A percentile compares a stretch with the other conserved stretches of the same genome.
Conservation (phyloP, 2,888 invertebrate species). For the Plemyria rubiginata region DNA sequence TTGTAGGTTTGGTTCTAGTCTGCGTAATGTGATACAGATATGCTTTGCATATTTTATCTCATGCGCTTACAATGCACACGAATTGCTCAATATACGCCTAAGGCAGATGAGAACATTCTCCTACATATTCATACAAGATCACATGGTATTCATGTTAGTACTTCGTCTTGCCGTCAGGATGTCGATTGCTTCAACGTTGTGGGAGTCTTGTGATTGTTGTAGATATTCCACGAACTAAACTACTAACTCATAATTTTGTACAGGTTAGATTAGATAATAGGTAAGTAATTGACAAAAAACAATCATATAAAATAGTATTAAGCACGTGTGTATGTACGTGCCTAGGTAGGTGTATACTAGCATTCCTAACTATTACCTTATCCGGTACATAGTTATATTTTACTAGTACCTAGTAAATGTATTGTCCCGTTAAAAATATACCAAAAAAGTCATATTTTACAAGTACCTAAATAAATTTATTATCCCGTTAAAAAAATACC, state of each 20-base stretch:
- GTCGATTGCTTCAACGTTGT: constrained; percentile 14
- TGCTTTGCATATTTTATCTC: neutral
- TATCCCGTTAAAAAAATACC: neutral
- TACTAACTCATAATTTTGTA: too few species aligned
- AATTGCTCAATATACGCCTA: constrained; percentile 1
- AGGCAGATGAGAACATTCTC: neutral
- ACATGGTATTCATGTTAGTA: neutral
- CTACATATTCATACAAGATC: constrained; percentile 14
- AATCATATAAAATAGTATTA: too few species aligned
- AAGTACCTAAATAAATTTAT: too few species aligned
- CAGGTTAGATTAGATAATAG: too few species aligned
- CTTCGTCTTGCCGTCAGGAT: constrained; percentile 16
- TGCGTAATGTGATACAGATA: neutral
- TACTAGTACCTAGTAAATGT: too few species aligned
- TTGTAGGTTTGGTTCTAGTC: neutral
- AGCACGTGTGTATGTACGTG: too few species aligned
- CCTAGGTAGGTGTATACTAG: too few species aligned
- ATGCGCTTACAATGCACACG: neutral
- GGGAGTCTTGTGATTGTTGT: neutral
- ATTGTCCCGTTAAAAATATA: too few species aligned
- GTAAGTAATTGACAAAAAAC: too few species aligned
- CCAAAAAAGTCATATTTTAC: too few species aligned
- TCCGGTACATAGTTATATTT: too few species aligned
- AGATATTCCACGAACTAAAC: neutral
- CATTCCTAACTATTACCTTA: too few species aligned